Percentiles rank a stretch among this genome's conserved stretches.
These are phyloP conservation scores for Clinocottus analis DNA, from an alignment of 2,113 vertebrate species.

Conservation along the genomic window DNA sequence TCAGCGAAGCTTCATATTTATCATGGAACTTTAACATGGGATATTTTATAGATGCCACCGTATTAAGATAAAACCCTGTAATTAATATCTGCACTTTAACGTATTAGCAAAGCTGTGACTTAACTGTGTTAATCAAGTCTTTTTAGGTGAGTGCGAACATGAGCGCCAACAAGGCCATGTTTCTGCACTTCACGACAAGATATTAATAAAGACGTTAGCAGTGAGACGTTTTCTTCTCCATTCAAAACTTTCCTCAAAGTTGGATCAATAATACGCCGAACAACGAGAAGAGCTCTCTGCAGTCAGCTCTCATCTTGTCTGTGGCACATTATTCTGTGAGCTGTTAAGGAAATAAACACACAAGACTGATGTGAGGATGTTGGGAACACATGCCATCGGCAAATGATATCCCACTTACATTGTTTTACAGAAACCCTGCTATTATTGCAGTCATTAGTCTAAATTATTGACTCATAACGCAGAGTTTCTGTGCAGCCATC, in stretches of 20 bases:
- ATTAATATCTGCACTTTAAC: slow-evolving; percentile 21
- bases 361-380: slow-evolving; percentile 38
- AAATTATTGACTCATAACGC: slow-evolving; percentile 72
- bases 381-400: slow-evolving; percentile 30
- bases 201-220: slow-evolving; percentile 49
- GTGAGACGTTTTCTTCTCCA: background rate
- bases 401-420: slow-evolving; percentile 63
- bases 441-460: slow-evolving; percentile 77
- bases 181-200: background rate
- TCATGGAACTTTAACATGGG: background rate
- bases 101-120: slow-evolving; percentile 1
- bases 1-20: background rate
- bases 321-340: slow-evolving; percentile 10
- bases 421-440: slow-evolving; percentile 61
- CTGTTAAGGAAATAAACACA: slow-evolving; percentile 33
- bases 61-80: slow-evolving; percentile 12
- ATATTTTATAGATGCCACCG: slow-evolving; percentile 5
- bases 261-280: slow-evolving; percentile 43
- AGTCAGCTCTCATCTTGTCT: slow-evolving; percentile 29
- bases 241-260: slow-evolving; percentile 26
- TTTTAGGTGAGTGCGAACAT: slow-evolving; percentile 30
- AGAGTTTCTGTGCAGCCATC: slow-evolving; percentile 47
- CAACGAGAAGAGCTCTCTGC: slow-evolving; percentile 27
- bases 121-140: slow-evolving; percentile 20
- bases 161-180: slow-evolving; percentile 2